These are phyloP conservation scores for Enoplosus armatus DNA, from an alignment of 2,797 vertebrate genomes.

Conservation along the genomic window DNA sequence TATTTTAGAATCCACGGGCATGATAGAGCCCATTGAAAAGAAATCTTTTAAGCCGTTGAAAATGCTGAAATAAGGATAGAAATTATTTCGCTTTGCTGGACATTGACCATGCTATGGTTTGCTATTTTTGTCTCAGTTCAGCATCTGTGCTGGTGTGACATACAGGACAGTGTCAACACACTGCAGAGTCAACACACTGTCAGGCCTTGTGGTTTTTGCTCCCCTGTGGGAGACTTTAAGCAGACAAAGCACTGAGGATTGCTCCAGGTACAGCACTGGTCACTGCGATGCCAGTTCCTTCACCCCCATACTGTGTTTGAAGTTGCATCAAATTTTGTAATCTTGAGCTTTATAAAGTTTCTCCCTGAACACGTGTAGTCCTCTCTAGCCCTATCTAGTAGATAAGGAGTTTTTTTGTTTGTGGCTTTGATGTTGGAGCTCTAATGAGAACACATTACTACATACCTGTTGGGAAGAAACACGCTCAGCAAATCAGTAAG, in stretches of 20 bases:
- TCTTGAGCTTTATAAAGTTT: constrained; percentile 33
- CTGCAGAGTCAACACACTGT: constrained; percentile 64
- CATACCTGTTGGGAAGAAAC: constrained; percentile 72
- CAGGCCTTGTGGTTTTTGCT: constrained; percentile 47
- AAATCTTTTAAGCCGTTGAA: constrained; percentile 16
- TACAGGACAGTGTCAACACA: constrained; percentile 40
- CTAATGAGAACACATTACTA: constrained; percentile 71
- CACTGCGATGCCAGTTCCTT: constrained; percentile 15
- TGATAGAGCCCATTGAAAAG: background rate
- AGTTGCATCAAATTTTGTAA: constrained; percentile 18
- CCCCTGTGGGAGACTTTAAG: constrained; percentile 38
- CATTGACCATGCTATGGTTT: constrained; percentile 31
- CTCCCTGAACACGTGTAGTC: constrained; percentile 14
- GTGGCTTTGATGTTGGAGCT: constrained; percentile 66
- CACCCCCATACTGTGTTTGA: constrained; percentile 17
- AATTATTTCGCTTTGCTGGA: constrained; percentile 63
- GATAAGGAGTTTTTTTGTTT: constrained; percentile 32
- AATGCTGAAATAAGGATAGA: constrained; percentile 42
- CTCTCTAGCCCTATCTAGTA: constrained; percentile 4
- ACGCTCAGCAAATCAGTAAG: constrained; percentile 73
- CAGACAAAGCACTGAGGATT: constrained; percentile 52
- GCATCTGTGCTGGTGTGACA: constrained; percentile 58
- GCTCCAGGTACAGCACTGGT: constrained; percentile 43
- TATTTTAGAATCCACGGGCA: background rate
- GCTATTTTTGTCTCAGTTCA: constrained; percentile 62